These are phyloP conservation scores for Amphiprion ocellaris DNA, from an alignment of 2,113 vertebrate species.

Conservation along the genomic window DNA sequence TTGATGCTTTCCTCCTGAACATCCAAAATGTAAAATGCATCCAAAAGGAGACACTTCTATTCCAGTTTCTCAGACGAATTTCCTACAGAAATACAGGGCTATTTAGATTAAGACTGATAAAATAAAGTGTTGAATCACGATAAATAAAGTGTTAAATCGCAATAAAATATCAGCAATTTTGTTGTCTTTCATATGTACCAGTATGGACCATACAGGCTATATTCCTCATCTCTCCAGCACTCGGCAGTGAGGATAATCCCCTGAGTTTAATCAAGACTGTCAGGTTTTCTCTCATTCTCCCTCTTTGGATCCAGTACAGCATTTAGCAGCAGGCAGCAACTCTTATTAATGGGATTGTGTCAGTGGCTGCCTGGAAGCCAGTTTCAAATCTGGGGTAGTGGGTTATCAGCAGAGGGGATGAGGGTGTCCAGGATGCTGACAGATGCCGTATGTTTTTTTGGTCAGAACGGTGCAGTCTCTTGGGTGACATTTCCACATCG, in stretches of 20 bases:
- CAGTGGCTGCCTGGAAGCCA: conserved; percentile 59
- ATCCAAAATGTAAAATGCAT: conserved; percentile 22
- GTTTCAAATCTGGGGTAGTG: conserved; percentile 69
- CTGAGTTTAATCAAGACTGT: conserved; percentile 72
- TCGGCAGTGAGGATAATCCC: conserved; percentile 65
- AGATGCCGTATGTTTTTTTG: conserved; percentile 40
- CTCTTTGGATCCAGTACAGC: conserved; percentile 58
- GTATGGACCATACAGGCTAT: not conserved
- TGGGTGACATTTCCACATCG: not conserved
- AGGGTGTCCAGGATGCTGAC: conserved; percentile 50
- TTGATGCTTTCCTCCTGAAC: conserved; percentile 9
- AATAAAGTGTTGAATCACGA: not conserved
- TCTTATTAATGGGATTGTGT: conserved; percentile 76
- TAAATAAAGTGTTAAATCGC: not conserved
- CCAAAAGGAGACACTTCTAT: conserved; percentile 23
- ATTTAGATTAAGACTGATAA: conserved; percentile 5
- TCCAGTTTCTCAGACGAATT: conserved; percentile 34
- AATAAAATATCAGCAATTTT: not conserved
- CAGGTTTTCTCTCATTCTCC: conserved; percentile 52
- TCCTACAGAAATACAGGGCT: not conserved
- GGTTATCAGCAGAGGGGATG: conserved; percentile 62
- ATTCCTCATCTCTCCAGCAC: conserved; percentile 23
- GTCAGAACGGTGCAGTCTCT: conserved; percentile 14
- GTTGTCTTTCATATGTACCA: not conserved
- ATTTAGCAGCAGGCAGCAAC: conserved; percentile 60